Base-by-base conservation (phyloP, 2,888 invertebrate genomes). In the Pyrrhosoma nymphula region DNA sequence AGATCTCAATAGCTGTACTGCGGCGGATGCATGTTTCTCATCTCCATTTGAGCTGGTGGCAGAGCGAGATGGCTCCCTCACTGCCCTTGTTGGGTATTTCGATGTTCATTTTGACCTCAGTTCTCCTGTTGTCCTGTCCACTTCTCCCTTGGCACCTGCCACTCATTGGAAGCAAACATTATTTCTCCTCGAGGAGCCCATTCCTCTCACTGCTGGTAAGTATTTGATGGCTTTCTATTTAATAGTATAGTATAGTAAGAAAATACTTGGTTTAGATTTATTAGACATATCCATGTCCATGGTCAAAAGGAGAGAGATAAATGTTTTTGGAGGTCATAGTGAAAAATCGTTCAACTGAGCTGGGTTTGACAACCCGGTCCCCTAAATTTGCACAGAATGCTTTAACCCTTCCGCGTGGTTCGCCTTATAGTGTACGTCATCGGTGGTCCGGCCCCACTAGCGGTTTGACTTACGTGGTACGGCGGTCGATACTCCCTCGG, bases 141-240 rank as follows among this genome's bases (percentile, higher is more conserved):
- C 99, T 0, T 98, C 98, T 0, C 99, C 99, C 6, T 97, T 97
- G 82, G 97, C 97, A 0, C 97, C 98, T 0, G 97, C 98, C 47
- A 99, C 99, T 0, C 99, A 99, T 97, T 99, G 99, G 99, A 99
- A 99, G 96, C 99, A 99, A 97, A 99, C 99, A 0, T 97, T 99
- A 0, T 99, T 99, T 97, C 98, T 98, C 96, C 97, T 99, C 26
- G 98, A 98, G 96, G 97, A 98, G 96, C 98, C 98, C 63, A 97
- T 98, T 91, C 97, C 97, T 93, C 98, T 99, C 0, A 98, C 98
- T 96, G 97, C 98, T 97, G 99, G 98, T 97, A 96, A 96, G 95
- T 95, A 89, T 90, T 39, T 60, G n/a, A 60, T 56, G 95, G 35
- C 56, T 90, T 93, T 95, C 60, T 95, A 95, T n/a, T 89, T 55